These are phyloP conservation scores for Leucozona laternaria DNA, from an alignment of 2,888 invertebrate genomes.

Conservation along the genomic window DNA sequence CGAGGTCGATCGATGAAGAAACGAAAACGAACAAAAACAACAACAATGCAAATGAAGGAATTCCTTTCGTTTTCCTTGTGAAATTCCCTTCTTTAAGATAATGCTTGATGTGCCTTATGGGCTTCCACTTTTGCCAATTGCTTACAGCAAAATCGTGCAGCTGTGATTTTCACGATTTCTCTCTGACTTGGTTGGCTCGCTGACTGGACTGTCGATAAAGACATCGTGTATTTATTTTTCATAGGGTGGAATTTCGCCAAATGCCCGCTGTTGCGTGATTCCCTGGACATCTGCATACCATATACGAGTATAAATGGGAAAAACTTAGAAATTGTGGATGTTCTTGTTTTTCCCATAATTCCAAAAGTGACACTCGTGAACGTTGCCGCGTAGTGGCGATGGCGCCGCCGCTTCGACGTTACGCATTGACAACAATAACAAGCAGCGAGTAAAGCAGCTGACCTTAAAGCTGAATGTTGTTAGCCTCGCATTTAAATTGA, in stretches of 20 bases:
- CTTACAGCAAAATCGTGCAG: slow-evolving; percentile 63
- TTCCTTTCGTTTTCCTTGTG: slow-evolving; percentile 45
- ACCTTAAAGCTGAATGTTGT: slow-evolving; percentile 56
- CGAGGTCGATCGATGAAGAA: slow-evolving; percentile 54
- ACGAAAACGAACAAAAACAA: slow-evolving; percentile 34
- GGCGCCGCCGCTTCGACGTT: slow-evolving; percentile 41
- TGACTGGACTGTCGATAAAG: slow-evolving; percentile 42
- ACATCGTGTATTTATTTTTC: slow-evolving; percentile 20
- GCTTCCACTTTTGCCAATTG: slow-evolving; percentile 33
- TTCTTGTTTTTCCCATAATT: slow-evolving; percentile 59
- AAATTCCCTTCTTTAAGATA: slow-evolving; percentile 24
- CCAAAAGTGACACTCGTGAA: slow-evolving; percentile 26
- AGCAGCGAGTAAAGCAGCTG: slow-evolving; percentile 49
- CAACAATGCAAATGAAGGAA: slow-evolving; percentile 23
- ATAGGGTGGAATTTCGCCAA: slow-evolving; percentile 56
- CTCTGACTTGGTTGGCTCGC: not conserved
- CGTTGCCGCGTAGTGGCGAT: not conserved
- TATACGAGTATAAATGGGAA: slow-evolving; percentile 16
- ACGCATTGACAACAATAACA: slow-evolving; percentile 64
- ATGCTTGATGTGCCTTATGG: slow-evolving; percentile 55
- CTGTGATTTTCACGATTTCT: slow-evolving; percentile 72
- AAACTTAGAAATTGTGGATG: slow-evolving; percentile 59
- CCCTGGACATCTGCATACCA: slow-evolving; percentile 69
- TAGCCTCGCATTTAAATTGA: slow-evolving; percentile 44
- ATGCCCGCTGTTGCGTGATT: slow-evolving; percentile 71